Evolutionary conservation across 1,140 invertebrate genomes (phyloP).

Genomic region (Aphis craccivora): DNA sequence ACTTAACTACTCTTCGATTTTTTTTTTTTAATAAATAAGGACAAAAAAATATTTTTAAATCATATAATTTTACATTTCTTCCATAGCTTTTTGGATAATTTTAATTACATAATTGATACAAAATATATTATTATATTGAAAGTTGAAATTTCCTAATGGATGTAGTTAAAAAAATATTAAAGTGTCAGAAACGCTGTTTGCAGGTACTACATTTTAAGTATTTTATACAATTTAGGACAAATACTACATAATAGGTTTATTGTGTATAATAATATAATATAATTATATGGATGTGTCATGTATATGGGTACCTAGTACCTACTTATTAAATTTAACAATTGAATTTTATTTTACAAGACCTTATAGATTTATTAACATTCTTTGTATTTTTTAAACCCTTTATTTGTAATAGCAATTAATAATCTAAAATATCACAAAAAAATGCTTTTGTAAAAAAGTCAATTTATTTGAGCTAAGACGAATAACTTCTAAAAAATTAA

Average conservation of each 20-base stretch:
- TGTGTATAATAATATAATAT: not conserved
- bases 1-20: no score
- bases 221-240: not conserved
- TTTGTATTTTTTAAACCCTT: not conserved
- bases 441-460: not conserved
- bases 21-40: no score
- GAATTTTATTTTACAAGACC: not conserved
- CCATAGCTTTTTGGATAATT: not conserved
- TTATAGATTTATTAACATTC: not conserved
- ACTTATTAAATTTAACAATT: not conserved
- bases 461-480: not conserved
- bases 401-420: not conserved
- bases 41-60: not conserved
- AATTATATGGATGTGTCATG: not conserved
- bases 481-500: not conserved
- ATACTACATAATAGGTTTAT: not conserved
- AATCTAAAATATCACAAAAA: not conserved
- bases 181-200: not conserved
- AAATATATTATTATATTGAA: not conserved
- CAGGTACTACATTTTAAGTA: conserved; percentile 7
- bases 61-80: not conserved
- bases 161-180: not conserved
- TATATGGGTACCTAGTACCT: no score
- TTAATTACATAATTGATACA: not conserved
- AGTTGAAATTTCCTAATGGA: not conserved